Evolutionary conservation across 2,113 vertebrate species (phyloP).

Genomic region (Pogona vitticeps): DNA sequence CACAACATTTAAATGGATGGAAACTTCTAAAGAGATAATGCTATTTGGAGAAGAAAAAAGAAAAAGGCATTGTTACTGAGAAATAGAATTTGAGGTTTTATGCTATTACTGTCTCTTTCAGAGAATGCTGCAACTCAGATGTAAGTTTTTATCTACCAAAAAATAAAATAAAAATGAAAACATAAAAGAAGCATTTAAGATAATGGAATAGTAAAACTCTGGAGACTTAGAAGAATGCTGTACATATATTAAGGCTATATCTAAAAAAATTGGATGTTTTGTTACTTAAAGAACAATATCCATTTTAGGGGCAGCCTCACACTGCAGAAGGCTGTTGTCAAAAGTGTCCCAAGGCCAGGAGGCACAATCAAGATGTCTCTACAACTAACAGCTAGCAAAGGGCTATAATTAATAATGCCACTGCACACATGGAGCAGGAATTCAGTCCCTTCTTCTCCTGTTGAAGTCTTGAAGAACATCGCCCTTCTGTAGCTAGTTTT

Average conservation of each 20-base stretch:
- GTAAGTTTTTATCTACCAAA: background rate
- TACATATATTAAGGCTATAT: background rate
- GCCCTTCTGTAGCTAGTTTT: background rate
- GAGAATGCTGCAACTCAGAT: background rate
- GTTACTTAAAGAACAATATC: background rate
- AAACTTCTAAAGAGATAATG: constrained; percentile 33
- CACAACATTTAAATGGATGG: constrained; percentile 34
- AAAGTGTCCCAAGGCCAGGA: background rate
- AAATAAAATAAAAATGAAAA: no score
- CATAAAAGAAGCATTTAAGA: background rate
- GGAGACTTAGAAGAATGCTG: background rate
- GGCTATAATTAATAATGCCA: background rate
- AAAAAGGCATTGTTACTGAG: background rate
- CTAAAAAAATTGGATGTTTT: background rate
- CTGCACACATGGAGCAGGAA: background rate
- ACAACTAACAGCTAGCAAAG: background rate
- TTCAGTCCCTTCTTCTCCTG: background rate
- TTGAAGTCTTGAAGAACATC: background rate
- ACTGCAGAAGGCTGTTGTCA: background rate
- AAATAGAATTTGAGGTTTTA: constrained; percentile 2
- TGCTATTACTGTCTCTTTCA: background rate
- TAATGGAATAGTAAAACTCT: background rate
- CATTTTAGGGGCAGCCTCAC: background rate
- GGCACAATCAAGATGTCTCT: background rate
- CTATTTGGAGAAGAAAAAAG: background rate